Evolutionary conservation across 64 coral and sea anemone species (phyloP).

Genomic region (Hydrozoanthus tunicans): DNA sequence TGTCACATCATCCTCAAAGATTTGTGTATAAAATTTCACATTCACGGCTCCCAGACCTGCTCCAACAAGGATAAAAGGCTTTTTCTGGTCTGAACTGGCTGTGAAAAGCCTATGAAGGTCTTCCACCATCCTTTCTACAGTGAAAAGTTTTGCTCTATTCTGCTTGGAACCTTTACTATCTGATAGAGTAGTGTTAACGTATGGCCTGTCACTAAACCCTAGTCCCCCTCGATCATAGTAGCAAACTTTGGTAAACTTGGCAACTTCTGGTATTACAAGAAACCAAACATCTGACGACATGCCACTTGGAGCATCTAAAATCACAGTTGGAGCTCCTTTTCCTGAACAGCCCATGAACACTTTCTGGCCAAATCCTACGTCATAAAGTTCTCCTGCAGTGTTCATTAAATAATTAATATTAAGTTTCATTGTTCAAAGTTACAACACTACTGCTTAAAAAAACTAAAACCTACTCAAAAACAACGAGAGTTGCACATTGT

Average conservation of each 20-base stretch:
- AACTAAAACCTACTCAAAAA: not conserved
- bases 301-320: constrained; percentile 90
- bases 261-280: constrained; percentile 63
- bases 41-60: constrained; percentile 89
- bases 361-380: constrained; percentile 84
- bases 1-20: constrained; percentile 78
- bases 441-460: not conserved
- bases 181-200: constrained; percentile 55
- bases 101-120: constrained; percentile 87
- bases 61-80: constrained; percentile 88
- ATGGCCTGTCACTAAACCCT: constrained; percentile 91
- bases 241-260: constrained; percentile 84
- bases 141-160: constrained; percentile 63
- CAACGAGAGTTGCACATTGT: not conserved
- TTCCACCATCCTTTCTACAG: constrained; percentile 93
- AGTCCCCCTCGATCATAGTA: constrained; percentile 91
- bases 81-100: constrained; percentile 60
- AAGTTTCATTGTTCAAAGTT: not conserved
- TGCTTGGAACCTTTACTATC: constrained; percentile 36
- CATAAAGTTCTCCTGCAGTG: constrained; percentile 78
- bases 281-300: constrained; percentile 91
- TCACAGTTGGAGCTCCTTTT: constrained; percentile 69
- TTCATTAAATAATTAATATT: not conserved
- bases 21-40: constrained; percentile 88
- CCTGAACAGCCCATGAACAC: constrained; percentile 91